Evolutionary conservation across 1,140 invertebrate species (phyloP).

Genomic region (Pogonomyrmex barbatus): DNA sequence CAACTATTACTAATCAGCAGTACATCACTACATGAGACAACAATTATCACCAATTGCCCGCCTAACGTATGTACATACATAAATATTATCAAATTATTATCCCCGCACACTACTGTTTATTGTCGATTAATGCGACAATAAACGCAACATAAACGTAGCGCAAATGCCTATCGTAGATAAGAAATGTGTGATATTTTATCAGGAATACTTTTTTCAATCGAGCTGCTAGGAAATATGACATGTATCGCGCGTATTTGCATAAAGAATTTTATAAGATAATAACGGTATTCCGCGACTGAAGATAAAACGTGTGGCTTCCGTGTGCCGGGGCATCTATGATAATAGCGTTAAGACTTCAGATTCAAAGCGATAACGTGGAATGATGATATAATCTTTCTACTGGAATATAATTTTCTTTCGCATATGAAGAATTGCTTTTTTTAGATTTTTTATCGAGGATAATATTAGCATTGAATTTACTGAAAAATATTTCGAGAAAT

Average conservation of each 20-base stretch:
- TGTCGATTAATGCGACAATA: background rate
- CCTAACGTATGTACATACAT: background rate
- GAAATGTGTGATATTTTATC: background rate
- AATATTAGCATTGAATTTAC: background rate
- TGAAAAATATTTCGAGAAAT: background rate
- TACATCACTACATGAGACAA: background rate
- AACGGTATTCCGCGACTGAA: background rate
- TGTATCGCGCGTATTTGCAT: background rate
- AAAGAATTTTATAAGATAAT: background rate
- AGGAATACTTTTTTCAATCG: background rate
- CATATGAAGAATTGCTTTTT: background rate
- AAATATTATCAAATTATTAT: slow-evolving; percentile 2
- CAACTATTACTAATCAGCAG: background rate
- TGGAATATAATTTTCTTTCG: slow-evolving; percentile 4
- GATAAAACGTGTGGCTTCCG: slow-evolving; percentile 17
- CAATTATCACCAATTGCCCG: background rate
- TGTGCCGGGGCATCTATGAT: background rate
- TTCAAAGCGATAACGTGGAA: background rate
- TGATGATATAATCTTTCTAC: slow-evolving; percentile 8
- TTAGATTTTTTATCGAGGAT: background rate
- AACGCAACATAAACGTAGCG: background rate
- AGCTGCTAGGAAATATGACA: background rate
- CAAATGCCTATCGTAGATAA: slow-evolving; percentile 8
- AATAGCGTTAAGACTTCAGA: background rate
- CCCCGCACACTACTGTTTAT: background rate